These are phyloP conservation scores for Pyrocoelia pectoralis DNA, from an alignment of 2,888 invertebrate genomes.

Conservation along the genomic window DNA sequence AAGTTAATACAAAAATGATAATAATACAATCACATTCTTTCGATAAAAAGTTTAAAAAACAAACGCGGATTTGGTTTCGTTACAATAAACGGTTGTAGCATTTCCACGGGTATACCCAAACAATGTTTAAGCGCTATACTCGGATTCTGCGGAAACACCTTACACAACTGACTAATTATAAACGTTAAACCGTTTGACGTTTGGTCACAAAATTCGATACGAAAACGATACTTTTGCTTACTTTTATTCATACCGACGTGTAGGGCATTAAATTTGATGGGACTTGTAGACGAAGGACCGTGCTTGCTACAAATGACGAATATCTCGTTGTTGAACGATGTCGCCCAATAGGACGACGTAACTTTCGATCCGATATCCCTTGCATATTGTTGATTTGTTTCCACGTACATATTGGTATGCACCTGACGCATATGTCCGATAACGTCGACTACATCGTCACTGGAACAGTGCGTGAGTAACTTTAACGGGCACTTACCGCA, in stretches of 20 bases:
- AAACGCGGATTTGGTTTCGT: not conserved
- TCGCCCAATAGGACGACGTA: conserved; percentile 10
- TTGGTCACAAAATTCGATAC: conserved; percentile 16
- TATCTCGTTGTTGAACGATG: conserved; percentile 7
- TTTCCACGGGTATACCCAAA: conserved; percentile 14
- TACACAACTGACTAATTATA: conserved; percentile 16
- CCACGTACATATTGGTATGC: conserved; percentile 15
- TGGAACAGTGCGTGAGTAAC: conserved; percentile 2
- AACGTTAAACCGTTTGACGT: conserved; percentile 12
- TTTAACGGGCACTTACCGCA: conserved; percentile 48
- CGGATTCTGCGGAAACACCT: conserved; percentile 3
- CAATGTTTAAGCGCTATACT: conserved; percentile 15
- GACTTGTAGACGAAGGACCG: not conserved
- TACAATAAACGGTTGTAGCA: conserved; percentile 14
- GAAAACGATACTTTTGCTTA: conserved; percentile 10
- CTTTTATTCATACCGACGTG: conserved; percentile 15
- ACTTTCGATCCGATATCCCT: conserved; percentile 6
- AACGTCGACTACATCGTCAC: conserved; percentile 17
- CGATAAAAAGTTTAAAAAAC: conserved; percentile 16
- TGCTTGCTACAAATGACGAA: conserved; percentile 21
- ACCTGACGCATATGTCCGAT: conserved; percentile 25
- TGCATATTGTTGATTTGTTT: conserved; percentile 3
- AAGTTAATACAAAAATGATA: not conserved
- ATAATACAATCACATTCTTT: conserved; percentile 4
- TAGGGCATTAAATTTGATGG: conserved; percentile 15